Evolutionary conservation across 1,140 invertebrate species (phyloP).

Genomic region (Drosophila ercepeae): DNA sequence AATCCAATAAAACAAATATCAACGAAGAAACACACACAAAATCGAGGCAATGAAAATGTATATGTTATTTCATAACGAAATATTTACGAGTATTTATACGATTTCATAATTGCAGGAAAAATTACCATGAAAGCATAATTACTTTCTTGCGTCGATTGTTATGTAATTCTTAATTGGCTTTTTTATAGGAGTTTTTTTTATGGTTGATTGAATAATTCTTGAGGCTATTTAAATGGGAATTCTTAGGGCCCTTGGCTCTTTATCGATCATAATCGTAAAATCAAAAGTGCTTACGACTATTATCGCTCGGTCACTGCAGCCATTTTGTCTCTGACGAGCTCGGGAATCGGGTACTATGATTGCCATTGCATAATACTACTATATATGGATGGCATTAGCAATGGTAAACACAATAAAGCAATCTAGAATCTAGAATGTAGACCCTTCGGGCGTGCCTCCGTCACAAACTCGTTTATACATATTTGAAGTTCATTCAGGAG

Average conservation of each 20-base stretch:
- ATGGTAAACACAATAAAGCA: constrained; percentile 7
- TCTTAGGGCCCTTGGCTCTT: background rate
- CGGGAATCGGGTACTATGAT: constrained; percentile 53
- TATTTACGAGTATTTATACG: constrained; percentile 5
- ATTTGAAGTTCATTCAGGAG: constrained; percentile 63
- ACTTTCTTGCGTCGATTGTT: constrained; percentile 17
- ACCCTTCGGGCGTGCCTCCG: background rate
- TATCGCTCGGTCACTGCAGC: constrained; percentile 28
- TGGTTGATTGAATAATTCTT: constrained; percentile 4
- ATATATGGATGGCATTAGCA: background rate
- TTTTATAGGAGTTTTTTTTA: no score
- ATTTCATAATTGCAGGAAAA: constrained; percentile 37
- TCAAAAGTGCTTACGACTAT: constrained; percentile 18
- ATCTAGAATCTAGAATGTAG: constrained; percentile 8
- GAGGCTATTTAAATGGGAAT: no score
- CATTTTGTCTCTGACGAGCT: constrained; percentile 42
- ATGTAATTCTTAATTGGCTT: constrained; percentile 21
- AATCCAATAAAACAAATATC: constrained; percentile 74
- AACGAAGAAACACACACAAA: constrained; percentile 48
- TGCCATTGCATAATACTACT: constrained; percentile 70
- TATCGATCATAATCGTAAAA: background rate
- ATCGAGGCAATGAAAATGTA: constrained; percentile 49
- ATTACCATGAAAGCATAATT: constrained; percentile 18
- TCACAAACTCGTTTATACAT: constrained; percentile 24
- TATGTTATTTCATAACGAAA: constrained; percentile 48